Base-by-base conservation (phyloP, 2,113 vertebrate genomes). In the Cariama cristata region DNA sequence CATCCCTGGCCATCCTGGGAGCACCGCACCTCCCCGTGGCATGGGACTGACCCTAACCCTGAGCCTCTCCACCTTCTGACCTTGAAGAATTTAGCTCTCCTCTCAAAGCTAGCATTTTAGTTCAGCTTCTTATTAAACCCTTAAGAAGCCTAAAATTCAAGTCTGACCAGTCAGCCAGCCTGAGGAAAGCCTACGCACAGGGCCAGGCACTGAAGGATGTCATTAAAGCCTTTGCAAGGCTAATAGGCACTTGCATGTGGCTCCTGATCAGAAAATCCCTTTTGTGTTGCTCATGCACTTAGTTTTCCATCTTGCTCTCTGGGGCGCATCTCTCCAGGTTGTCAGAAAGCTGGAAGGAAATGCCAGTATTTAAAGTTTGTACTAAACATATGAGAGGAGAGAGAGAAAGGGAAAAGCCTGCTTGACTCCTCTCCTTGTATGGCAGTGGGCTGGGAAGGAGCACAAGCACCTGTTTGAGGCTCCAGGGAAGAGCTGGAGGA, bases 141-240 rank as follows among this genome's bases (percentile, higher is more conserved):
- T 90, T 97, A 90, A 94, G 92, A 96, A 92, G 85, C 79, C 90
- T 93, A 94, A 92, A 97, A 86, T 95, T 95, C 85, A 53, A 79
- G 95, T 77, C 88, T 55, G 82, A 94, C 90, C 90, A 80, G 88
- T 58, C 67, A 40, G 69, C 79, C 83, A 62, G 71, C 40, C 74
- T 0, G 2, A 53, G n/a, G 68, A 49, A 53, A 90, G 67, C 35
- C 45, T 33, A 33, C 38, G 1, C 75, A 19, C 8, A 19, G 73
- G 77, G 74, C 77, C 53, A 38, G 87, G 87, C 6, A 1, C 66
- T 73, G 11, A 10, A 82, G 62, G 71, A 45, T 64, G n/a, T 68
- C 7, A 6, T 45, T 83, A 77, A 66, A 80, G 49, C 82, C 85
- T 73, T 62, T 58, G 64, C 88, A 28, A 58, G 85, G 84, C 59